These are phyloP conservation scores for Drosophila crucigera DNA, from an alignment of 2,888 invertebrate species.

Conservation along the genomic window DNA sequence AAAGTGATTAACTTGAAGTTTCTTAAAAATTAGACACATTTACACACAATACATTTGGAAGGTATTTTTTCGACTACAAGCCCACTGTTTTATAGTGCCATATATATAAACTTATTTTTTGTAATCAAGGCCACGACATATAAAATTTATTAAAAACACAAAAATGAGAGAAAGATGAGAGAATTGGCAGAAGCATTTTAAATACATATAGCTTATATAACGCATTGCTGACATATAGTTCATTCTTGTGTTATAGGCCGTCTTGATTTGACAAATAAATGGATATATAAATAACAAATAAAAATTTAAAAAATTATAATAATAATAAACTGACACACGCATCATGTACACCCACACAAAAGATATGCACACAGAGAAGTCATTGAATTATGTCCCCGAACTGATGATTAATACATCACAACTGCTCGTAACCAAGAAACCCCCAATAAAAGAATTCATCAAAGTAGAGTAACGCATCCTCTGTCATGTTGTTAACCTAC, in stretches of 20 bases:
- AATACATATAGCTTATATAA: conserved; percentile 35
- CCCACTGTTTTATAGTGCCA: conserved; percentile 41
- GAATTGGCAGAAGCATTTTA: conserved; percentile 20
- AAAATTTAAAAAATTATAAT: neutral
- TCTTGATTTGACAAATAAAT: conserved; percentile 7
- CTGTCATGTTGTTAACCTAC: conserved; percentile 1
- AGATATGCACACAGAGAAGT: conserved; percentile 25
- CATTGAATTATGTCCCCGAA: conserved; percentile 28
- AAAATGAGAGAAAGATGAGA: conserved; percentile 17
- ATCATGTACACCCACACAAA: conserved; percentile 33
- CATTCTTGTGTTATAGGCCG: neutral
- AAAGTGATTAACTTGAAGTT: conserved; percentile 57
- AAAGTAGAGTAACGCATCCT: neutral
- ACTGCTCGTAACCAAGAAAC: conserved; percentile 12
- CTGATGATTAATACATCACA: conserved; percentile 61
- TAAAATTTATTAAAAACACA: conserved; percentile 38
- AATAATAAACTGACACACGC: conserved; percentile 3
- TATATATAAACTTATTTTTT: conserved; percentile 14
- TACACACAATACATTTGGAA: conserved; percentile 43
- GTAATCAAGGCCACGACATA: conserved; percentile 61
- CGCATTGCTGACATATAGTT: conserved; percentile 5
- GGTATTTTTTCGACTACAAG: conserved; percentile 16
- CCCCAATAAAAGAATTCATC: conserved; percentile 9
- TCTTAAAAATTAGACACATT: conserved; percentile 41
- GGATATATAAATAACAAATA: neutral